Evolutionary conservation across 2,888 invertebrate species (phyloP).

Genomic region (Lepidochitona cinerea): DNA sequence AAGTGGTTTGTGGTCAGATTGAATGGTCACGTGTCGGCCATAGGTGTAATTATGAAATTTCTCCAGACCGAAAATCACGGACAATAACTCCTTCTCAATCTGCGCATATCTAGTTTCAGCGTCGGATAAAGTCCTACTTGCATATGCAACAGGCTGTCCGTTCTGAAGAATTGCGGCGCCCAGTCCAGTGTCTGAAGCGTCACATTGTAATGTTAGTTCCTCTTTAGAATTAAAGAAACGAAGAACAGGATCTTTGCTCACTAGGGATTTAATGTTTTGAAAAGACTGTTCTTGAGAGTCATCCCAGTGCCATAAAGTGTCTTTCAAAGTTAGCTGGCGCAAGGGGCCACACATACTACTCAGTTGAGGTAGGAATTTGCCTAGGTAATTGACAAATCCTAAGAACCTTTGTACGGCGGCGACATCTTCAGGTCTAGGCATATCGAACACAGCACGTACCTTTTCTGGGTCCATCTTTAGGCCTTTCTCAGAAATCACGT

Average conservation of each 20-base stretch:
- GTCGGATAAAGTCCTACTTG: conserved; percentile 22
- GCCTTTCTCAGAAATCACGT: conserved; percentile 26
- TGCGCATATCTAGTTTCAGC: too few species aligned
- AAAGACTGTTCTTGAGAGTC: background rate
- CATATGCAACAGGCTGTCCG: too few species aligned
- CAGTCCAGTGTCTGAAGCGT: too few species aligned
- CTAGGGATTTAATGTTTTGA: background rate
- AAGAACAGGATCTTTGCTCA: background rate
- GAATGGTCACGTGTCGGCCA: conserved; percentile 23
- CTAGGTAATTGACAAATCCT: background rate
- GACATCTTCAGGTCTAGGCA: background rate
- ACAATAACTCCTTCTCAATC: too few species aligned
- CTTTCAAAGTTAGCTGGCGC: background rate
- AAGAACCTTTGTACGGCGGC: background rate
- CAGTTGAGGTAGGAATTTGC: background rate
- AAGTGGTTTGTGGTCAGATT: conserved; percentile 33
- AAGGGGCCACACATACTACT: background rate
- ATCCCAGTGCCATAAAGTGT: background rate
- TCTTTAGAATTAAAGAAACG: background rate
- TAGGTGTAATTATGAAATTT: conserved; percentile 27
- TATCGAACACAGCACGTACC: conserved; percentile 21
- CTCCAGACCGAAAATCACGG: conserved; percentile 22
- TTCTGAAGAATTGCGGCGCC: conserved; percentile 28
- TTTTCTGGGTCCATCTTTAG: conserved; percentile 31
- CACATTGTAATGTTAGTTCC: too few species aligned